Base-by-base conservation (phyloP, 2,888 invertebrate genomes). In the Ctena decussata region DNA sequence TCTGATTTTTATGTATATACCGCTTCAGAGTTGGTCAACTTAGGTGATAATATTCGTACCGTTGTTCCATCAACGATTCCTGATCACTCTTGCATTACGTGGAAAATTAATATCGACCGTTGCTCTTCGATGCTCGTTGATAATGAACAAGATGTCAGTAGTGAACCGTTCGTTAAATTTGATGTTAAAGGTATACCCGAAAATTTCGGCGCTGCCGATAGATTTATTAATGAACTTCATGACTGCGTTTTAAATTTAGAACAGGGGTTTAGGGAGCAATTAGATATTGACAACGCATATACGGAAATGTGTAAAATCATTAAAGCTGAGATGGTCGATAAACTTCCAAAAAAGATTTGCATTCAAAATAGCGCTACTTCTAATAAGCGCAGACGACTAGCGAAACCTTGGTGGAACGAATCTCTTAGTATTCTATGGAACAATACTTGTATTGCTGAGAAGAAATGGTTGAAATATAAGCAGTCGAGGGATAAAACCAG, bases 391-490 rank as follows among this genome's bases (percentile, higher is more conserved):
- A 30, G 69, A 15, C 69, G 69, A 30, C 15, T 21, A 15, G 69
- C 35, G 35, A 69, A 69, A 30, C 69, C 69, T 15, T 69, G 69
- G 69, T 69, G 69, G 69, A 35, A 69, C 24, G 69, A 69, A 27
- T 6, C 5, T 53, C 53, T 53, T 15, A 69, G 69, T 30, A 15
- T 18, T 3, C 27, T 69, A 69, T 69, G 69, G 69, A 69, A 69
- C 24, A 21, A 69, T 27, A 30, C 37, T 5, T 69, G 69, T 24
- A 6, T 32, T 11, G 69, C 69, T 6, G 69, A 69, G 15, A 69
- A 21, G 21, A 12, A 12, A 6, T 69, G 32, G 32, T 32, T 69
- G 30, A 69, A 69, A 27, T 53, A 5, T 53, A 53, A 53, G 21
- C 5, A 11, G 5, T 5, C n/a, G 5, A n/a, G 21, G 18, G 53